Evolutionary conservation across 2,797 vertebrate genomes (phyloP), one percentile per base, ranked within the genome.

Genomic region (Atherinosoma microstoma): DNA sequence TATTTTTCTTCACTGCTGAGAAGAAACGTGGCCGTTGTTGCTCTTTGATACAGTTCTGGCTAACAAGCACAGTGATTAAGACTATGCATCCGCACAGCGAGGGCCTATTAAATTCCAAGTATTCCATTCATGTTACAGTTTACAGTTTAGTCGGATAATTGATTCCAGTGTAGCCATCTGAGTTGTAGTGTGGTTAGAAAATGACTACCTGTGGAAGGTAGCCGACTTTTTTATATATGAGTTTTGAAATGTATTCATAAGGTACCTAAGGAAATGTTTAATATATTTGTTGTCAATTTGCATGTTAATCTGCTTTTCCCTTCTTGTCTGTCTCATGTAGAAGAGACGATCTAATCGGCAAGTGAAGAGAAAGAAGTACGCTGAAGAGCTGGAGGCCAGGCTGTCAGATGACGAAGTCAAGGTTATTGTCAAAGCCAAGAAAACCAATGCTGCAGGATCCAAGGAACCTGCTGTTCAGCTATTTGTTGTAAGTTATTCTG

Each of bases 281-380:
- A 11, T 18, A 15, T 18, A 22, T 56, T 32, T 63, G 16, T n/a
- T 30, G 45, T 34, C 11, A 2, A 36, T 61, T 49, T 73, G 6
- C 24, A 11, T 64, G 13, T 76, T 30, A 76, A 73, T 63, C 4
- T 59, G 24, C 29, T 56, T 73, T 20, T 51, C 22, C 4, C 20
- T 20, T 3, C 4, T 27, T 68, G 4, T 68, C 3, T 64, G 3
- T 45, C 7, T 91, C 51, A 82, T 90, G n/a, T 78, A 99, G 98
- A 99, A 98, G 91, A 96, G 98, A 85, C 95, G 98, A 79, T 99
- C 98, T 20, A 99, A 98, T 93, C 95, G 98, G 7, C 97, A 99
- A 91, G 94, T 99, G 86, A 99, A 99, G 93, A 95, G 97, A 68
- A 99, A 99, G 95, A 97, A 98, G 75, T 99, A 99, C 0, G 93